phyloP scores from a whole-genome alignment of 2,888 invertebrate genomes.

The Melieria picta region DNA sequence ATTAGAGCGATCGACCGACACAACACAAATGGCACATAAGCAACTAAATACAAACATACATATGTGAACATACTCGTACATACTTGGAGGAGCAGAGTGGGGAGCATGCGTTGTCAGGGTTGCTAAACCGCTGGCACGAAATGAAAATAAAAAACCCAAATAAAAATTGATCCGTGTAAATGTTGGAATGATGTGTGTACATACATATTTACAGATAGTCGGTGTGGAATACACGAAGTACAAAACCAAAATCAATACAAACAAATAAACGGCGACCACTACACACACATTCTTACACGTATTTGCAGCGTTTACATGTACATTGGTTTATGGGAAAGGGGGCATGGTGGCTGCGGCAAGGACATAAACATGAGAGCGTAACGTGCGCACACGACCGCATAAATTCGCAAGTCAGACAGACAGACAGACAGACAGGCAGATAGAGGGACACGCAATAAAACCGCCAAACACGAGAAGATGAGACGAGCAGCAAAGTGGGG shows the following conservation, averaged over 20 bases:
- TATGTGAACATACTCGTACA: background rate
- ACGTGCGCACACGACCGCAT: background rate
- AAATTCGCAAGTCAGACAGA: background rate
- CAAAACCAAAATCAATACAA: conserved; percentile 6
- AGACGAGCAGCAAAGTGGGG: no score
- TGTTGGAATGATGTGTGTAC: background rate
- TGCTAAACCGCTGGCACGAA: no score
- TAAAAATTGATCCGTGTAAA: conserved; percentile 19
- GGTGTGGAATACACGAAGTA: background rate
- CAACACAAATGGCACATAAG: conserved; percentile 10
- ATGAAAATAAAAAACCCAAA: conserved; percentile 10
- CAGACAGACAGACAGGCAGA: background rate
- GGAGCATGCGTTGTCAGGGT: no score
- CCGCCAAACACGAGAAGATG: background rate
- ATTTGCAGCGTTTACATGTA: background rate
- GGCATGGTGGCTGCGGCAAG: background rate
- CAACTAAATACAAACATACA: background rate
- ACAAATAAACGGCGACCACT: background rate
- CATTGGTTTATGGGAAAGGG: background rate
- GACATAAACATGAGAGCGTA: background rate
- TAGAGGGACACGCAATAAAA: background rate
- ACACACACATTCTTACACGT: conserved; percentile 9
- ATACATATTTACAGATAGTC: no score
- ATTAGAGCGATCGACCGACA: background rate
- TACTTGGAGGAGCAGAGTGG: background rate